Base-by-base conservation (phyloP, 1,140 invertebrate genomes). In the Trypoxylus dichotomus region DNA sequence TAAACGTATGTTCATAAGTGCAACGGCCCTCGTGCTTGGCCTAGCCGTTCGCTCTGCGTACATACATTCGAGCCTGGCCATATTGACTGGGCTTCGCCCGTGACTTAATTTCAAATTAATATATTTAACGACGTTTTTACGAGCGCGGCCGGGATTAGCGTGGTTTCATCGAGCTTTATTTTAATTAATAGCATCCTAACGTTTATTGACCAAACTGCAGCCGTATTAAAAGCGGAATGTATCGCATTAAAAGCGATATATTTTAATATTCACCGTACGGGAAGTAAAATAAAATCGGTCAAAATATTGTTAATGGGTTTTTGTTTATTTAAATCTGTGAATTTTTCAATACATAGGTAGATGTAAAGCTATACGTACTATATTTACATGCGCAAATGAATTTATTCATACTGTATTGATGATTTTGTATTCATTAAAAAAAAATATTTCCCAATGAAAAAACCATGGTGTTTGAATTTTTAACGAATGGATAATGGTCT, bases 101-200 rank as follows among this genome's bases (percentile, higher is more conserved):
- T 29, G 25, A 25, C 60, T 68, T 68, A 68, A 68, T 68, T 68
- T 68, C 60, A 68, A 68, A 68, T 68, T 68, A 68, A 68, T 68
- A 68, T 68, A 68, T 68, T 68, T 68, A 68, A 68, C 60, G 60
- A 68, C 60, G 60, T 68, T 68, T 68, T 68, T 68, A 68, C 60
- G 60, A 68, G 21, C 60, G 27, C 24, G 24, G 60, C 60, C 24
- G 15, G 60, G 60, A 68, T 29, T 68, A 68, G 60, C 47, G 15
- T 15, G 27, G 60, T 68, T 68, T 68, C 60, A 68, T 68, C 60
- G 24, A 68, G 60, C 60, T 68, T 68, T 24, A 27, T 68, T 68
- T 68, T 68, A 68, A 54, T 68, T 68, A 68, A 68, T 68, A 68
- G 47, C 47, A 8, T 25, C 27, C 60, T 68, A 29, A 24, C 21